Conservation (phyloP, 2,113 vertebrate species). For the Caretta caretta region DNA sequence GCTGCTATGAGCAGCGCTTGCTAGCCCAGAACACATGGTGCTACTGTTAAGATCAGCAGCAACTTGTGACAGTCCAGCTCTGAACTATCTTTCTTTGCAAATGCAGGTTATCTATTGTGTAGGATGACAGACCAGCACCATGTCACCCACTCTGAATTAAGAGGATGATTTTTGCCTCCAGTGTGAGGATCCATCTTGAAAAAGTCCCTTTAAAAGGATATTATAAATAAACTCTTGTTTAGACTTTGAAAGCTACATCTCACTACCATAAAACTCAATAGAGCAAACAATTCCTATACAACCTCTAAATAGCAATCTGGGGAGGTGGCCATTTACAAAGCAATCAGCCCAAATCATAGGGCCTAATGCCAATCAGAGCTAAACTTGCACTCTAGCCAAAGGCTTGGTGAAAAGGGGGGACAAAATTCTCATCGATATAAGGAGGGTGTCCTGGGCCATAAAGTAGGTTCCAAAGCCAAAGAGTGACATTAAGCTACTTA, state of each 20-base stretch:
- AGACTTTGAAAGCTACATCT: background rate
- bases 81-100: background rate
- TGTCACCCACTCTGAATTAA: background rate
- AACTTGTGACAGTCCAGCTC: background rate
- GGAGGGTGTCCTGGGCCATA: background rate
- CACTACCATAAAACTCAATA: background rate
- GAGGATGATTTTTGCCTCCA: background rate
- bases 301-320: background rate
- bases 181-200: background rate
- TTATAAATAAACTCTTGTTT: background rate
- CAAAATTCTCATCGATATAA: background rate
- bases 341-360: conserved; percentile 12
- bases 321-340: background rate
- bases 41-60: background rate
- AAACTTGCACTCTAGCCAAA: background rate
- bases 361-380: conserved; percentile 12
- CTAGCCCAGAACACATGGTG: background rate
- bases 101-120: background rate
- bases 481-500: conserved; percentile 36
- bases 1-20: background rate
- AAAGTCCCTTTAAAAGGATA: background rate
- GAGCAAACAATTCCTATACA: conserved; percentile 8
- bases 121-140: background rate
- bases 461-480: background rate
- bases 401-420: background rate